These are phyloP conservation scores for Callorhinus ursinus DNA, from an alignment of 2,113 vertebrate species.

Conservation along the genomic window DNA sequence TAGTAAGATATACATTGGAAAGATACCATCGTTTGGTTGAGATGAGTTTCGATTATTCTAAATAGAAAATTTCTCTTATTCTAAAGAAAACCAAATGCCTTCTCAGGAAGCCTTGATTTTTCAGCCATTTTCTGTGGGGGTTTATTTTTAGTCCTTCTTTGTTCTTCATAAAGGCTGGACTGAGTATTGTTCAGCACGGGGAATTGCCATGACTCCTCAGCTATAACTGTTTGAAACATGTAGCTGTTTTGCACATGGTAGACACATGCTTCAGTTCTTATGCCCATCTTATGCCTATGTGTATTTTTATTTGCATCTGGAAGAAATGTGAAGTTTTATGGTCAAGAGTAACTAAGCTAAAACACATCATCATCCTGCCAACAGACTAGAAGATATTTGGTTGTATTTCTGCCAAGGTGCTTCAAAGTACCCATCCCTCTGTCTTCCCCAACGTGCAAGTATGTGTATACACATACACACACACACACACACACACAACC, in stretches of 20 bases:
- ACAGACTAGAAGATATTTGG: conserved; percentile 25
- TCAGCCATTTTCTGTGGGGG: background rate
- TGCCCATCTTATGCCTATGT: background rate
- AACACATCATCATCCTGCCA: conserved; percentile 41
- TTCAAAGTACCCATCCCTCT: background rate
- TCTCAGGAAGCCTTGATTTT: background rate
- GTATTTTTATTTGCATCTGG: conserved; percentile 60
- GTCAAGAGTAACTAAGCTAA: conserved; percentile 44
- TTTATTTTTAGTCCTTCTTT: conserved; percentile 60
- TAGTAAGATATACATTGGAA: background rate
- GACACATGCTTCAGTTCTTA: conserved; percentile 49
- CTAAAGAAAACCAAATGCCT: background rate
- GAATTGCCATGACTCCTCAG: background rate
- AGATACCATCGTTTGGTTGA: conserved; percentile 25
- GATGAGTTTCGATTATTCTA: conserved; percentile 24
- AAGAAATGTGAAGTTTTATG: conserved; percentile 65
- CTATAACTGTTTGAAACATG: conserved; percentile 44
- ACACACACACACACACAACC: background rate
- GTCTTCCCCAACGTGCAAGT: background rate
- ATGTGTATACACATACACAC: background rate
- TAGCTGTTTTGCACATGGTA: conserved; percentile 55
- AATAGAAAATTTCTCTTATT: conserved; percentile 38
- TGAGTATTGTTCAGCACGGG: background rate
- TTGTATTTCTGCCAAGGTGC: conserved; percentile 38
- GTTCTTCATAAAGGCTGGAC: conserved; percentile 40